Percentiles rank a stretch among this genome's conserved stretches.
Evolutionary conservation across 2,888 invertebrate genomes (phyloP).

Genomic region (Imbricaverruca yamaguchii): DNA sequence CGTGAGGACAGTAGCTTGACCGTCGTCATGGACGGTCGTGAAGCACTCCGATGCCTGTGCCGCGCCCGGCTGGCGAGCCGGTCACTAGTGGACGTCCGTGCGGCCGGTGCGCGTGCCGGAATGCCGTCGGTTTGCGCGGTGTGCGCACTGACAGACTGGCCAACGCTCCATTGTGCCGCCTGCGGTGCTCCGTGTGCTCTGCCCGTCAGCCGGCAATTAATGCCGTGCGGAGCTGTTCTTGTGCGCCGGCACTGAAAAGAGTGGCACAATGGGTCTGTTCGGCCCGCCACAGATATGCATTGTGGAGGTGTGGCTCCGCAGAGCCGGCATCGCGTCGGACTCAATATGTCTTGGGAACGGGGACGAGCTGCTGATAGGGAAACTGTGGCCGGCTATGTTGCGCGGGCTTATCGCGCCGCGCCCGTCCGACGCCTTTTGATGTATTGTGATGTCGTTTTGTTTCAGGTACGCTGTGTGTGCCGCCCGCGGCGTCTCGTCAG

Average conservation of each 20-base stretch:
- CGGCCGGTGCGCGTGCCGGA: background rate
- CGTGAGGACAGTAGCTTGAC: too few relatives aligned
- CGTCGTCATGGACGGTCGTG: too few relatives aligned
- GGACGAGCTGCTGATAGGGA: background rate
- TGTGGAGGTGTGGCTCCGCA: background rate
- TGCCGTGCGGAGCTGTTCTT: background rate
- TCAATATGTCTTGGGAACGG: background rate
- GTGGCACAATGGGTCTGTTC: background rate
- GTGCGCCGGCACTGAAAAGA: background rate
- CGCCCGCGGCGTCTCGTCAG: background rate
- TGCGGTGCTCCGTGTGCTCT: background rate
- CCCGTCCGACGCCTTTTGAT: background rate
- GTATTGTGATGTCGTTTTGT: background rate
- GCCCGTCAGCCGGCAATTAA: background rate
- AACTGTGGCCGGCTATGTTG: background rate
- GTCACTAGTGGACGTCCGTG: background rate
- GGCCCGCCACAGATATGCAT: background rate
- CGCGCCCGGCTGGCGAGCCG: background rate
- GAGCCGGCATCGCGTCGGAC: background rate
- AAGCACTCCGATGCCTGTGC: background rate
- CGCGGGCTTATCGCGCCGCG: background rate
- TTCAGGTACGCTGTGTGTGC: background rate
- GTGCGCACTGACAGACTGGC: background rate
- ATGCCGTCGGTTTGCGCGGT: background rate
- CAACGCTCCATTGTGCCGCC: background rate